Percentiles rank a stretch among this genome's conserved stretches.
phyloP scores from a whole-genome alignment of 1,140 invertebrate genomes.

The Hylaeus volcanicus region DNA sequence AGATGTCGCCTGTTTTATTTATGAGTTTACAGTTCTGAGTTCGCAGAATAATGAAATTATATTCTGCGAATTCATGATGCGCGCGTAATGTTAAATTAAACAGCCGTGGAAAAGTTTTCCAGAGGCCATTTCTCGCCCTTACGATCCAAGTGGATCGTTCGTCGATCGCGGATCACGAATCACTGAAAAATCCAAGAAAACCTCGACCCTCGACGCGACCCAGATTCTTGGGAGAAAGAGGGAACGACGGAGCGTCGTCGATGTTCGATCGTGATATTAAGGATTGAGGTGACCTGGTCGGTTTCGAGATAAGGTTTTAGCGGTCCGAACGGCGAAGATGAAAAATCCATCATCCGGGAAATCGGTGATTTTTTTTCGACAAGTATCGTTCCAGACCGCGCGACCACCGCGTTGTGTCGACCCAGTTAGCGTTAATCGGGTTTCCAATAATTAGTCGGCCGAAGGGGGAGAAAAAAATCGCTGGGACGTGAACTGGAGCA shows the following conservation, averaged over 20 bases:
- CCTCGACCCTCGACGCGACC: constrained; percentile 19
- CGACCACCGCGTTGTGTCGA: constrained; percentile 13
- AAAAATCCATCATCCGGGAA: constrained; percentile 4
- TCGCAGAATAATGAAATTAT: too few relatives aligned
- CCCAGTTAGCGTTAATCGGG: constrained; percentile 47
- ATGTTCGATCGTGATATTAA: constrained; percentile 64
- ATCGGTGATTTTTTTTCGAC: constrained; percentile 26
- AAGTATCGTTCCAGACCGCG: not conserved
- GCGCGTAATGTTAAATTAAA: too few relatives aligned
- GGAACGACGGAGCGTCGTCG: not conserved
- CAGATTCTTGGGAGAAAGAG: constrained; percentile 21
- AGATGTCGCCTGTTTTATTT: too few relatives aligned
- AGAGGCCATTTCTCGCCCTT: too few relatives aligned
- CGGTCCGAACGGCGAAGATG: too few relatives aligned
- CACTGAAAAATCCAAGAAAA: constrained; percentile 39
- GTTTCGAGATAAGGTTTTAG: not conserved
- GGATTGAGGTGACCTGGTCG: constrained; percentile 55
- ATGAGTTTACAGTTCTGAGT: too few relatives aligned
- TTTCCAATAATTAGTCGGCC: constrained; percentile 53
- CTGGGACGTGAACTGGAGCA: constrained; percentile 10
- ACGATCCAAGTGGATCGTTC: too few relatives aligned
- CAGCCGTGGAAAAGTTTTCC: too few relatives aligned
- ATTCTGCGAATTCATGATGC: too few relatives aligned
- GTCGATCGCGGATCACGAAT: not conserved
- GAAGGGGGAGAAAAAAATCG: not conserved